Evolutionary conservation across 2,113 vertebrate genomes (phyloP).

Genomic region (Datnioides undecimradiatus): DNA sequence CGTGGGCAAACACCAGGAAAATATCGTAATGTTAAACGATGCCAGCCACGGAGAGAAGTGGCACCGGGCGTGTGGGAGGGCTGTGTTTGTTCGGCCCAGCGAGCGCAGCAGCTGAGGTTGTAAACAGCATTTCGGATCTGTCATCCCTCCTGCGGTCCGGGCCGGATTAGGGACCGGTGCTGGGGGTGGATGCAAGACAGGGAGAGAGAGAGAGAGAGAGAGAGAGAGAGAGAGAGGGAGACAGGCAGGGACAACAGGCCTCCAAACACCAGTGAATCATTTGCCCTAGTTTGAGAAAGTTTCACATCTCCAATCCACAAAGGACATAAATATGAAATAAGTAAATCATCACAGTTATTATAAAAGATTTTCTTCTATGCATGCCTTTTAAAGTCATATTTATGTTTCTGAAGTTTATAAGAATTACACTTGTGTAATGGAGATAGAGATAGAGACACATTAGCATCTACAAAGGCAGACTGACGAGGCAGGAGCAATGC

Average conservation of each 20-base stretch:
- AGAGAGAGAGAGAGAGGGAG: background rate
- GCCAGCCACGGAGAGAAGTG: conserved; percentile 76
- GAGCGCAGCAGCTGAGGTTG: conserved; percentile 76
- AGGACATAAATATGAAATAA: too few relatives aligned
- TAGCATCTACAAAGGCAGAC: too few relatives aligned
- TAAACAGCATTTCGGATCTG: conserved; percentile 62
- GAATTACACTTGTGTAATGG: too few relatives aligned
- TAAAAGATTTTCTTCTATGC: too few relatives aligned
- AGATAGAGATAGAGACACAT: too few relatives aligned
- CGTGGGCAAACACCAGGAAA: conserved; percentile 88
- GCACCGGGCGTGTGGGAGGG: conserved; percentile 66
- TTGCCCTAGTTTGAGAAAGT: background rate
- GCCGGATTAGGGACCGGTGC: conserved; percentile 56
- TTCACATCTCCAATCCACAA: background rate
- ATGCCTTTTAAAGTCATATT: too few relatives aligned
- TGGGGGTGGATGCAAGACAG: background rate
- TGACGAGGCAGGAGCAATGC: too few relatives aligned
- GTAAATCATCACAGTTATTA: too few relatives aligned
- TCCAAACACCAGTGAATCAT: background rate
- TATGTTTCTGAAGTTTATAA: too few relatives aligned
- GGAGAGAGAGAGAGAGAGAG: background rate
- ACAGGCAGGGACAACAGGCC: background rate
- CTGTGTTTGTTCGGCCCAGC: conserved; percentile 69
- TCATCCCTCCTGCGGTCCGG: conserved; percentile 44
- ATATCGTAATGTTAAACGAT: conserved; percentile 82